Evolutionary conservation across 2,888 invertebrate genomes (phyloP), one percentile per base, ranked within the genome.

Genomic region (Dioctria linearis): DNA sequence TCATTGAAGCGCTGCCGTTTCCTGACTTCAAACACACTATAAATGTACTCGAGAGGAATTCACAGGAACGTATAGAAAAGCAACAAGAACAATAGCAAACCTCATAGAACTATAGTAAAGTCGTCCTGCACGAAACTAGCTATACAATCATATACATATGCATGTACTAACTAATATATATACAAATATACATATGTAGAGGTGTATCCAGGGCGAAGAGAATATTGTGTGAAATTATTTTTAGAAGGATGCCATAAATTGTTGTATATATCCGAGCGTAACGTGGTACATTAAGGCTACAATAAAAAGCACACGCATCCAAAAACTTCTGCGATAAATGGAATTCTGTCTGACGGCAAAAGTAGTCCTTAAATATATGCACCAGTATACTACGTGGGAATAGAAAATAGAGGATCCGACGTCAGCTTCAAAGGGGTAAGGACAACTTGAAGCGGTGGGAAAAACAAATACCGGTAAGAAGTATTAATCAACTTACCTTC

Each of bases 391-490:
- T 25, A 43, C 42, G 13, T n/a, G 43, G 39, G 25, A 25, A 25
- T 13, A 59, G 9, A 9, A 13, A 6, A n/a, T 59, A 5, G 6
- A 61, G 42, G 43, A 75, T 57, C 42, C 75, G 11, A 67, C 6
- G n/a, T 13, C 59, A 25, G 59, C 59, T 2, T 25, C 25, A 25
- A 13, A 4, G 37, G 49, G 42, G 9, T 37, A 43, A 43, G 75
- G 43, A 42, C 40, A 25, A 75, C 75, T 75, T 57, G 61, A 59
- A 57, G 75, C 46, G 59, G 25, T 11, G 61, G 57, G 25, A 37
- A 75, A 75, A 61, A 61, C 57, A 75, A 57, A 75, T 61, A 75
- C 75, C 75, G 75, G 75, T 75, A 43, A 75, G 75, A 25, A 59
- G 75, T 61, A 75, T 75, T 75, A 75, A 75, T 75, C 59, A 75